Evolutionary conservation across 2,888 invertebrate species (phyloP), one percentile per base, ranked within the genome.

Genomic region (Hermaeophaga mercurialis): DNA sequence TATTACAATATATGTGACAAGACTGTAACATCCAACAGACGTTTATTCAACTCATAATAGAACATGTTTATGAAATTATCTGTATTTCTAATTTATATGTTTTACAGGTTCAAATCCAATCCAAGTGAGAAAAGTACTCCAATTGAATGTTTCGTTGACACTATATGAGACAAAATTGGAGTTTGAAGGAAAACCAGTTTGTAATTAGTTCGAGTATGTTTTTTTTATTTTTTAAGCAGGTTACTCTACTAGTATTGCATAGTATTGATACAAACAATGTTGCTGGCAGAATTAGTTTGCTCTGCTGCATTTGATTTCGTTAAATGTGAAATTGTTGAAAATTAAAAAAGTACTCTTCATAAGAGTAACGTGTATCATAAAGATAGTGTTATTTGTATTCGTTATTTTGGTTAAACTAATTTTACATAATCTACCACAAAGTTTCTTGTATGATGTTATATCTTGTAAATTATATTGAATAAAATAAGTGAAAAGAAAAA

Each of bases 341-440:
- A 61, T 59, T 53, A 49, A 14, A 61, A 56, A 48, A 45, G 65
- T 70, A 70, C 69, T 70, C 69, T 70, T 70, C 62, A 70, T 70
- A 70, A 70, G 69, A 70, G 69, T 68, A 64, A 61, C 60, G 54
- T 66, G 63, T 67, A 67, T 61, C 52, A 62, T 64, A 65, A 52
- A 61, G 50, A 61, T 50, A 66, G 64, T 61, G 56, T 62, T 59
- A 61, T 56, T 52, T 62, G 61, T 63, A 58, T 57, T 48, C 50
- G 63, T 64, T 53, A 58, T 61, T 62, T 62, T 59, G 63, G 59
- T 64, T 66, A 62, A 60, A 61, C 50, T 64, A 54, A 58, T 59
- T 58, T 59, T 62, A 62, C 56, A 54, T 61, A 56, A 54, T 59
- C 58, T 57, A 50, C 45, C 54, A 63, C 52, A 39, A 54, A 57